Base-by-base conservation (phyloP, 2,797 vertebrate species). In the Sorex maritimensis region DNA sequence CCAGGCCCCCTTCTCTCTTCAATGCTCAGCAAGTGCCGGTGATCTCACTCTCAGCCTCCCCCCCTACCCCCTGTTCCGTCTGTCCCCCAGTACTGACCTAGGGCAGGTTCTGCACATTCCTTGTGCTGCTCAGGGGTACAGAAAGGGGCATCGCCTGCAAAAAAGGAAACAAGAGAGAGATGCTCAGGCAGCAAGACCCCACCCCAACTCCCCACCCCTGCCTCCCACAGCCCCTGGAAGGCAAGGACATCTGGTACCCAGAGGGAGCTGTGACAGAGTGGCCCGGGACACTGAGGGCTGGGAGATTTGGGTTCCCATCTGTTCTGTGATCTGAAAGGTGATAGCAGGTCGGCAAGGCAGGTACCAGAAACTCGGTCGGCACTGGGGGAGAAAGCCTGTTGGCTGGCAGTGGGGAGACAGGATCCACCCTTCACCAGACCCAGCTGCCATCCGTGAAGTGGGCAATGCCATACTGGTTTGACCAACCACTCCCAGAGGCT, bases 121-220 rank as follows among this genome's bases (percentile, higher is more conserved):
- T 99, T 99, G 96, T 99, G 99, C 98, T 99, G 99, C 97, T 99
- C 99, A 2, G 99, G 99, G 26, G 99, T 99, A 95, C 99, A 99
- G 98, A 99, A 99, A 1, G 99, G 98, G 67, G 99, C 99, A n/a
- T 99, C 99, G 86, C 99, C 99, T 99, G 96, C 67, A 96, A 44
- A 44, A 95, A 92, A 97, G 96, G 96, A 97, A 95, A 94, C 95
- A 96, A 79, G 68, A 28, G 72, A 91, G 44, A 85, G 84, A 58
- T 72, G 92, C 85, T 91, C 30, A 30, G 58, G 88, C 41, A 79
- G 34, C 11, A 41, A 38, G 14, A 7, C 26, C 14, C 63, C 38
- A 14, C 10, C 26, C 12, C 63, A 30, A 14, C 49, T 8, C 49
- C 49, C 49, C 13, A 14, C 10, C 10, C 13, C 49, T 52, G 2